Percentiles rank a stretch among this genome's conserved stretches.
Evolutionary conservation across 2,113 vertebrate species (phyloP).

Genomic region (Syrmaticus mikado): DNA sequence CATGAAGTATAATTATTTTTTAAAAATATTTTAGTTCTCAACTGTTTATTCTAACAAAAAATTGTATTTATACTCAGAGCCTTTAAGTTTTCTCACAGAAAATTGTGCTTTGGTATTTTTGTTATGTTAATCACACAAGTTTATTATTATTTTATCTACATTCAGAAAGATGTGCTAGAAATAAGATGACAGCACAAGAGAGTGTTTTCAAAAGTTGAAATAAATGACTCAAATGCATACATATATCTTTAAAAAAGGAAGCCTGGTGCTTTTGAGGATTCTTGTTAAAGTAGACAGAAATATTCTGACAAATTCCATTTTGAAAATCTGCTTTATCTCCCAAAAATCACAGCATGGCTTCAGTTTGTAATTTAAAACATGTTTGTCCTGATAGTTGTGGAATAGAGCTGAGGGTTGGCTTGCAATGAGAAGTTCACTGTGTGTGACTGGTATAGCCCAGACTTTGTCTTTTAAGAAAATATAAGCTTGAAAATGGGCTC

Average conservation of each 20-base stretch:
- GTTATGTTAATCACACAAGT: not conserved
- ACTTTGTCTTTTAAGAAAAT: not conserved
- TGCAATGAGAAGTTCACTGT: not conserved
- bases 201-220: not conserved
- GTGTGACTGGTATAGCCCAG: not conserved
- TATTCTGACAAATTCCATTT: conserved; percentile 10
- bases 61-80: not conserved
- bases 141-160: not conserved
- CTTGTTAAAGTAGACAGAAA: not conserved
- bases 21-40: not conserved
- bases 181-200: not conserved
- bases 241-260: not conserved
- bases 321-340: conserved; percentile 18
- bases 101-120: not conserved
- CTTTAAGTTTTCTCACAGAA: not conserved
- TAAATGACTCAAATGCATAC: accelerated
- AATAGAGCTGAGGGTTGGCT: not conserved
- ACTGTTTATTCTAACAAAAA: not conserved
- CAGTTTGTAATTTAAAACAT: not conserved
- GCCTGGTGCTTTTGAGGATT: not conserved
- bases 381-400: not conserved
- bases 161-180: not conserved
- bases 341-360: not conserved
- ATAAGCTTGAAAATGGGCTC: not conserved
- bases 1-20: not conserved